Base-by-base conservation (phyloP, 2,113 vertebrate species). In the Protobothrops flavoviridis region DNA sequence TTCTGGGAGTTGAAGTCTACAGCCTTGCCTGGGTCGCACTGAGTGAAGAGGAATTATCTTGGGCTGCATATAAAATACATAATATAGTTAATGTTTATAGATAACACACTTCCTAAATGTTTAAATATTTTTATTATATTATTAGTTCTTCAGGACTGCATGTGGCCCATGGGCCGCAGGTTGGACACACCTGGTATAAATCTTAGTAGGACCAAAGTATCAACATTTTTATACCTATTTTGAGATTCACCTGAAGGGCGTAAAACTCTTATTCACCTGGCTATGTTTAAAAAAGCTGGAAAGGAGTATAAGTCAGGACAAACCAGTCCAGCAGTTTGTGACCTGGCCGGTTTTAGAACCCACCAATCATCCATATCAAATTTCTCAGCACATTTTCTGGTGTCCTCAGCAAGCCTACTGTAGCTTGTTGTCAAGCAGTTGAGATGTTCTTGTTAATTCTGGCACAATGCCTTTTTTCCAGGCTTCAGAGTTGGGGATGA, bases 401-500 rank as follows among this genome's bases (percentile, higher is more conserved):
- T 39, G 69, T 39, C 39, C n/a, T 33, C 23, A 3, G 15, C 6
- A 39, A 20, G 5, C 69, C 3, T 74, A n/a, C n/a, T n/a, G n/a
- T n/a, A 20, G 69, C 33, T 3, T 20, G 13, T 81, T 81, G 69
- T 81, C 69, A 81, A 81, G 69, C n/a, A 81, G 9, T 21, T 3
- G 33, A 39, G 15, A 39, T 33, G 15, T 6, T 74, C 69, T n/a
- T n/a, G 26, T 85, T 61, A 17, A 10, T 56, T 50, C 33, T 33
- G 11, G 15, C 33, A 9, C 2, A 10, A 6, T 15, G 91, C 17
- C 24, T 81, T 57, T 53, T 39, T 94, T 5, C 4, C 96, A 98
- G 98, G 98, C 99, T 0, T 98, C 98, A 0, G 99, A 99, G 96
- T 94, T 99, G 94, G 98, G 99, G 90, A 99, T 99, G 99, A 99